Conservation (phyloP, 2,888 invertebrate genomes). For the Rotaria sp. region DNA sequence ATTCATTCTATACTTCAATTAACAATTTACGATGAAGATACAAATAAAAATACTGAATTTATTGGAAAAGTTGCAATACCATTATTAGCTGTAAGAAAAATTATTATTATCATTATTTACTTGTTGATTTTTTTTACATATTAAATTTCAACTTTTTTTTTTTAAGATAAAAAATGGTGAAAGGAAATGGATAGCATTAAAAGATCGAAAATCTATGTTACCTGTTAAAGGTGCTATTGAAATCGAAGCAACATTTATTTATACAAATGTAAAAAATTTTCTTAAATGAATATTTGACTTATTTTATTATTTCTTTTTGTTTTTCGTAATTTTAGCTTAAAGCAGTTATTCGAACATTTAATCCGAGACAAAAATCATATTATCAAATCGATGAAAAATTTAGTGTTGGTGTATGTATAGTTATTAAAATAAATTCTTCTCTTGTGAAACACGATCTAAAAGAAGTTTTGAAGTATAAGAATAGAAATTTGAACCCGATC, state of each 20-base stretch:
- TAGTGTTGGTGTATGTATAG: slow-evolving; percentile 67
- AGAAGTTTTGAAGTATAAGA: too few relatives aligned
- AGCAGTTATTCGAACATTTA: slow-evolving; percentile 82
- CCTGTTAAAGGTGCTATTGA: slow-evolving; percentile 89
- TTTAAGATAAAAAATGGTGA: slow-evolving; percentile 72
- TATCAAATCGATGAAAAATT: slow-evolving; percentile 89
- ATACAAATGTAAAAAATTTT: slow-evolving; percentile 72
- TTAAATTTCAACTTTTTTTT: not conserved
- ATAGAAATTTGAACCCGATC: too few relatives aligned
- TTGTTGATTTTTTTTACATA: too few relatives aligned
- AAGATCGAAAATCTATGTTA: slow-evolving; percentile 82
- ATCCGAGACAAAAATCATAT: slow-evolving; percentile 88
- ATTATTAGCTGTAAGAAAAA: slow-evolving; percentile 60
- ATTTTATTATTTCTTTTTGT: not conserved
- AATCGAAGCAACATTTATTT: slow-evolving; percentile 79
- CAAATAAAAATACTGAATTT: slow-evolving; percentile 87
- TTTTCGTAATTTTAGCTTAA: slow-evolving; percentile 60
- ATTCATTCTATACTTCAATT: slow-evolving; percentile 86
- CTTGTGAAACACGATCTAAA: too few relatives aligned
- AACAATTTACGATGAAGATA: slow-evolving; percentile 92
- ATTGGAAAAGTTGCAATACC: slow-evolving; percentile 84
- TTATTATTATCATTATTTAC: not conserved
- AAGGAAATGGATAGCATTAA: slow-evolving; percentile 87
- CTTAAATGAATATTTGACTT: too few relatives aligned
- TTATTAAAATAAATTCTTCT: not conserved